These are phyloP conservation scores for Myathropa florea DNA, from an alignment of 2,888 invertebrate species.

Conservation along the genomic window DNA sequence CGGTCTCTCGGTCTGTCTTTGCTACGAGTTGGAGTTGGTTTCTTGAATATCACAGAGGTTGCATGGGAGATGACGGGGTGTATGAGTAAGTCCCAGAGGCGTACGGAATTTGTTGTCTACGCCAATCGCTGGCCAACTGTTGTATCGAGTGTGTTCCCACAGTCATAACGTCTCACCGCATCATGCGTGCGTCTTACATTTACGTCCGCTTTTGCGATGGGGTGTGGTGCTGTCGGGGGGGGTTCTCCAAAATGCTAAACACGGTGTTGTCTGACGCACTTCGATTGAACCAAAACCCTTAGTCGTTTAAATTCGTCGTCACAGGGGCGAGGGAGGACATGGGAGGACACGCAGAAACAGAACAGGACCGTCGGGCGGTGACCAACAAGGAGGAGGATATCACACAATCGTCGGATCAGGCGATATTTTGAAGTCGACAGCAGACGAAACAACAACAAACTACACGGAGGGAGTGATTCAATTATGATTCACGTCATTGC, in stretches of 20 bases:
- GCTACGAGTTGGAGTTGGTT: not conserved
- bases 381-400: slow-evolving; percentile 19
- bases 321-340: not conserved
- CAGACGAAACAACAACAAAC: slow-evolving; percentile 1
- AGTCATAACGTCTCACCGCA: slow-evolving; percentile 60
- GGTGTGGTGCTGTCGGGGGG: not conserved
- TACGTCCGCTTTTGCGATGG: not conserved
- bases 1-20: not conserved
- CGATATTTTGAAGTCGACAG: slow-evolving; percentile 6
- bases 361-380: slow-evolving; percentile 45
- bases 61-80: slow-evolving; percentile 35
- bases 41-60: slow-evolving; percentile 57
- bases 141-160: slow-evolving; percentile 30
- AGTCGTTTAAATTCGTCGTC: not conserved
- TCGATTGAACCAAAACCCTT: slow-evolving; percentile 11
- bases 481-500: slow-evolving; percentile 65
- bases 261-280: slow-evolving; percentile 2
- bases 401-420: not conserved
- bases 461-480: slow-evolving; percentile 35
- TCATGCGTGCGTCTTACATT: not conserved
- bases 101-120: not conserved
- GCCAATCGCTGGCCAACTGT: slow-evolving; percentile 34
- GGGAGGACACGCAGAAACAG: slow-evolving; percentile 35
- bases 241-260: not conserved
- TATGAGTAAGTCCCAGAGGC: not conserved